phyloP scores from a whole-genome alignment of 2,113 vertebrate genomes.

The Rutilus rutilus region DNA sequence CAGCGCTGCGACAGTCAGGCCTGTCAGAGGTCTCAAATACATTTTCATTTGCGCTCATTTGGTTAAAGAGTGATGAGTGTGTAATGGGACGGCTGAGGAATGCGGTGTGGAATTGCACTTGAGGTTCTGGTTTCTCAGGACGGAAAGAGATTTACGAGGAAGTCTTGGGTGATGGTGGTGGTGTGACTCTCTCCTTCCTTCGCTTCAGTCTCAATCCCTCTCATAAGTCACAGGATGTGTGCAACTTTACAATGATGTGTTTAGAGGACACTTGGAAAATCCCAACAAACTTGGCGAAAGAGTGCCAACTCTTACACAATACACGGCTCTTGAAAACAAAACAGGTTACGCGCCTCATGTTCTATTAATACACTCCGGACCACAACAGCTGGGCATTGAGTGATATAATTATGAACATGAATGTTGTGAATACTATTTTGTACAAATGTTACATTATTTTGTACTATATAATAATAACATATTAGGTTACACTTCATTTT shows the following conservation, averaged over 20 bases:
- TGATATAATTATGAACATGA: not conserved
- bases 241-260: slow-evolving; percentile 2
- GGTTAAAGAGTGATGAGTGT: slow-evolving; percentile 29
- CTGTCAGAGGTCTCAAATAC: not conserved
- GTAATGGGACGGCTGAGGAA: slow-evolving; percentile 18
- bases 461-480: too few species aligned
- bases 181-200: slow-evolving; percentile 10
- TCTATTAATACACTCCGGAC: not conserved
- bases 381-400: not conserved
- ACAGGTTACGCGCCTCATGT: not conserved
- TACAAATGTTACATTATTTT: not conserved
- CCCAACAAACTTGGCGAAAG: slow-evolving; percentile 31
- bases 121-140: slow-evolving; percentile 47
- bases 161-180: slow-evolving; percentile 4
- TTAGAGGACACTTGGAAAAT: slow-evolving; percentile 27
- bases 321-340: not conserved
- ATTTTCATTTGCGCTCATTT: not conserved
- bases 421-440: not conserved
- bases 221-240: slow-evolving; percentile 2
- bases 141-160: slow-evolving; percentile 34
- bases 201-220: not conserved
- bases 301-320: slow-evolving; percentile 23
- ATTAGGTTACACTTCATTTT: too few species aligned
- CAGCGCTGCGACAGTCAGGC: not conserved
- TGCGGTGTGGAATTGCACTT: slow-evolving; percentile 23